Evolutionary conservation across 2,113 vertebrate genomes (phyloP).

Genomic region (Dipodomys merriami): DNA sequence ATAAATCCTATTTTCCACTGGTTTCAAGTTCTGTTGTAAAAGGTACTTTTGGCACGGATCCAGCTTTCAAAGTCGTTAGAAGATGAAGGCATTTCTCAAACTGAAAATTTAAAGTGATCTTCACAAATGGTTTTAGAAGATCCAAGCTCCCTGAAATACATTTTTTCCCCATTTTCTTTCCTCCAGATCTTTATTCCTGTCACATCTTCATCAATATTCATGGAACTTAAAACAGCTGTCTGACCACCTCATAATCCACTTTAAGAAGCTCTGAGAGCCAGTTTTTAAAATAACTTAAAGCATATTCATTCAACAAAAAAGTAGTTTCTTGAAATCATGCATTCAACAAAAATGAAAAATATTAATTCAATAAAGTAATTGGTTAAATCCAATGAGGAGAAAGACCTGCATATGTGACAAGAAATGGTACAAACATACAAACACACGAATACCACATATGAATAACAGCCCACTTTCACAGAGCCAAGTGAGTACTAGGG

Average conservation of each 20-base stretch:
- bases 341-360: neutral
- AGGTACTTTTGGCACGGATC: slow-evolving; percentile 47
- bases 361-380: neutral
- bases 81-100: slow-evolving; percentile 53
- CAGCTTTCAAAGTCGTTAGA: slow-evolving; percentile 52
- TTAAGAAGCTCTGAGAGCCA: slow-evolving; percentile 18
- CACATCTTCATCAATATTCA: slow-evolving; percentile 19
- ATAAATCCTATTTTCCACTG: slow-evolving; percentile 44
- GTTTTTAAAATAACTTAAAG: slow-evolving; percentile 37
- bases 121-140: slow-evolving; percentile 30
- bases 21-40: slow-evolving; percentile 5
- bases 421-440: neutral
- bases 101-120: slow-evolving; percentile 50
- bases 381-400: neutral
- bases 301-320: slow-evolving; percentile 23
- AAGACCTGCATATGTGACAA: neutral
- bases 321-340: neutral
- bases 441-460: no score
- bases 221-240: slow-evolving; percentile 25
- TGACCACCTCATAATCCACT: slow-evolving; percentile 24
- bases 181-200: slow-evolving; percentile 22
- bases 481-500: neutral
- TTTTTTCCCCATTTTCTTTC: neutral
- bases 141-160: neutral
- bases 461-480: neutral